Evolutionary conservation across 2,888 invertebrate genomes (phyloP), one percentile per base, ranked within the genome.

Genomic region (Zygogramma bicolorata): DNA sequence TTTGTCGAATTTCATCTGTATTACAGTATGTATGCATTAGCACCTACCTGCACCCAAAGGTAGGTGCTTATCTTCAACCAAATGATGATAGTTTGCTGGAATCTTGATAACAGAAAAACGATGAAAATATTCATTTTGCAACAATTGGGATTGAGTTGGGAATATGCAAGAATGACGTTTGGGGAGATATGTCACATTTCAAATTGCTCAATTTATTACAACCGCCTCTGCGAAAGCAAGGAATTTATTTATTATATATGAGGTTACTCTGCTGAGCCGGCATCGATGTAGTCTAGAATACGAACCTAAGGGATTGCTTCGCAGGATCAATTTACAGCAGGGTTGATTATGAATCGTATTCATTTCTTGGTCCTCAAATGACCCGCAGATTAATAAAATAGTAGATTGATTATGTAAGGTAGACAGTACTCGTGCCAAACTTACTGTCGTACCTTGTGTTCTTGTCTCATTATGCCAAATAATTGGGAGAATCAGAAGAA

Each of bases 121-220:
- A 66, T 40, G 67, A 73, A 71, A 74, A 76, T 61, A 46, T 60
- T 67, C 75, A 69, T 73, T 75, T 73, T 75, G 73, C 75, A 68
- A 69, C 70, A 67, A 65, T 31, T 62, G 66, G 65, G 76, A 77
- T 71, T 79, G 78, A 79, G 79, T 77, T 82, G 80, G 81, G 82
- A 82, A 83, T 79, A 76, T 78, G 78, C 79, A 76, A 73, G 77
- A 79, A 79, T 80, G 77, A 76, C 81, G 71, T 77, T 81, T 81
- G 83, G 81, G 81, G 81, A 83, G 80, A 81, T 83, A 82, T 78
- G 82, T 81, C 83, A 82, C 82, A 81, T 81, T 82, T 82, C 80
- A 81, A 80, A 76, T 79, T 79, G 80, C 80, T 80, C 77, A 83
- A 83, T 82, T 84, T 82, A 83, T 82, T 80, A 75, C 77, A 79